Conservation (phyloP, 2,113 vertebrate species). For the Cariama cristata region DNA sequence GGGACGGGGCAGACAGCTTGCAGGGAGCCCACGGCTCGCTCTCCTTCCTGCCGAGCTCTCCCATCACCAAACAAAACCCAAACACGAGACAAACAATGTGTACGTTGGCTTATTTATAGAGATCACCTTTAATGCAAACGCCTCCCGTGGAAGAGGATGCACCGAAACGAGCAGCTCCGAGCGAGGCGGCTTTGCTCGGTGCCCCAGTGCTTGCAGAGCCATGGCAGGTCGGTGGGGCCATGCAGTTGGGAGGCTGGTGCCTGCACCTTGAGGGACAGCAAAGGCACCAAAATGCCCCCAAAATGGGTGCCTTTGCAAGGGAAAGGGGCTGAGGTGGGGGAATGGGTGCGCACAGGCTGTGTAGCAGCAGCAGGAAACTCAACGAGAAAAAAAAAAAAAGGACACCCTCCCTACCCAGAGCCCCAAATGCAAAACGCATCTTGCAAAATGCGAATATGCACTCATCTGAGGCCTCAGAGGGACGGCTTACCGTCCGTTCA, state of each 20-base stretch:
- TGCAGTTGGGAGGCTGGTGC: not conserved
- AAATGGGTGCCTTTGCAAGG: fast-evolving
- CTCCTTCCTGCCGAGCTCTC: not conserved
- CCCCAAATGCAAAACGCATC: not conserved
- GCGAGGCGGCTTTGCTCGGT: not conserved
- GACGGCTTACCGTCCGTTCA: fast-evolving
- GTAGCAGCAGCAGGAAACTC: constrained; percentile 76
- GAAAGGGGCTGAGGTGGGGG: not conserved
- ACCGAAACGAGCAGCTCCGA: not conserved
- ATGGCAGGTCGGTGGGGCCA: fast-evolving
- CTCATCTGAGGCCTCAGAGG: not conserved
- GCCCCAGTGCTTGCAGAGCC: not conserved
- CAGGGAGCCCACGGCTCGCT: not conserved
- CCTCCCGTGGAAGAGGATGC: not conserved
- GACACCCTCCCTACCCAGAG: not conserved
- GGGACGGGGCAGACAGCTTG: not conserved
- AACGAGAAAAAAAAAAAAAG: not conserved
- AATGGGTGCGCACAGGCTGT: not conserved
- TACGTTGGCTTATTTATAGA: not conserved
- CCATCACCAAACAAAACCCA: not conserved
- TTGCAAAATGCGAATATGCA: not conserved
- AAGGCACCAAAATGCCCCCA: not conserved
- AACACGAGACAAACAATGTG: not conserved
- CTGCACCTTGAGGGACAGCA: not conserved
- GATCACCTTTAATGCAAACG: constrained; percentile 6